Conservation (phyloP, 2,797 vertebrate species). For the Gymnoscopelus braueri region DNA sequence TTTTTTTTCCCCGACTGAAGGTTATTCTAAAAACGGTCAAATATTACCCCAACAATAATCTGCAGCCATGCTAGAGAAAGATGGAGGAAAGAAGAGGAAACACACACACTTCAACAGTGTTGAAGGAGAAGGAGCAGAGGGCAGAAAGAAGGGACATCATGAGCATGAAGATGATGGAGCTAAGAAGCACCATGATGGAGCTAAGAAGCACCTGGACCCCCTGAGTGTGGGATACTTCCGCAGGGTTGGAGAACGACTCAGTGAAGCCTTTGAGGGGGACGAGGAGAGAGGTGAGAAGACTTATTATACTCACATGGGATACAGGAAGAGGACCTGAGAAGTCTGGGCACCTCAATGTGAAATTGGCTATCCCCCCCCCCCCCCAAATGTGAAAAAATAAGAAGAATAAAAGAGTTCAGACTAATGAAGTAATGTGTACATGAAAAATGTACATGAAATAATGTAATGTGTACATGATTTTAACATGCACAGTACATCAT, state of each 20-base stretch:
- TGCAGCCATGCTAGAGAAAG: constrained; percentile 59
- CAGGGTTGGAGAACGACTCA: constrained; percentile 75
- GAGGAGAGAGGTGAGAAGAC: constrained; percentile 78
- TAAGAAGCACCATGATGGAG: constrained; percentile 24
- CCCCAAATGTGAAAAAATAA: too few relatives aligned
- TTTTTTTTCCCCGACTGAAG: neutral
- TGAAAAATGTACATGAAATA: too few relatives aligned
- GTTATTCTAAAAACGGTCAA: too few relatives aligned
- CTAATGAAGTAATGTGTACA: too few relatives aligned
- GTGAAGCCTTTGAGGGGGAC: constrained; percentile 75
- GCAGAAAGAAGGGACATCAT: constrained; percentile 31
- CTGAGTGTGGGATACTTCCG: constrained; percentile 82
- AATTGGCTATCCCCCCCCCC: neutral
- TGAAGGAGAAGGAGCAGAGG: constrained; percentile 34
- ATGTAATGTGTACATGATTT: too few relatives aligned
- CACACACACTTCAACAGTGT: too few relatives aligned
- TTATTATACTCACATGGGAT: neutral
- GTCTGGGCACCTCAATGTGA: neutral
- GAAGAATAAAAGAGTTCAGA: too few relatives aligned
- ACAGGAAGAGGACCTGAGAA: neutral
- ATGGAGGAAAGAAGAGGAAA: constrained; percentile 46
- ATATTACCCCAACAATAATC: too few relatives aligned
- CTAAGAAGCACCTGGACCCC: constrained; percentile 71
- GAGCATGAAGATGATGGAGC: constrained; percentile 12
- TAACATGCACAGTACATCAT: too few relatives aligned